A percentile compares a stretch with the other conserved stretches of the same genome.
These are phyloP conservation scores for Gorsachius magnificus DNA, from an alignment of 2,797 vertebrate genomes.

Conservation along the genomic window DNA sequence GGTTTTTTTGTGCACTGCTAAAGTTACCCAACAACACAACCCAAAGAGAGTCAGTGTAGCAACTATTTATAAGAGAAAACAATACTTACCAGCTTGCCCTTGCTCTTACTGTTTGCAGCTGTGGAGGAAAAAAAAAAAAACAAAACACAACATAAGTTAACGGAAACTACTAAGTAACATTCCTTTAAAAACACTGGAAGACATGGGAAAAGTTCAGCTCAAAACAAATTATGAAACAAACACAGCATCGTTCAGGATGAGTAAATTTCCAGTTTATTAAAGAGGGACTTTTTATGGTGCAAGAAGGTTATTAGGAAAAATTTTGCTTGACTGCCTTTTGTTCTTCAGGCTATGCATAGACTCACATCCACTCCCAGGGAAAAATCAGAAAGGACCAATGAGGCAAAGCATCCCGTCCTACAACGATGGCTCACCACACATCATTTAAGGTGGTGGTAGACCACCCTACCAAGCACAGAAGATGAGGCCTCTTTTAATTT, in stretches of 20 bases:
- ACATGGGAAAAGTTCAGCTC: neutral
- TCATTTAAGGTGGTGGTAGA: neutral
- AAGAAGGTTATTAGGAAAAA: neutral
- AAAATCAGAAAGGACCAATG: accelerated
- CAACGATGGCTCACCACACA: neutral
- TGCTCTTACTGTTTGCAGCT: neutral
- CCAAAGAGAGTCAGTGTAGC: neutral
- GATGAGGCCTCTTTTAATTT: neutral
- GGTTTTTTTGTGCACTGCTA: neutral
- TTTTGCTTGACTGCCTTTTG: neutral
- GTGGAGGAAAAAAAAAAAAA: neutral
- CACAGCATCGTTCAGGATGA: neutral
- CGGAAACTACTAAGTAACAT: neutral
- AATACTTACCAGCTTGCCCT: neutral
- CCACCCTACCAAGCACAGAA: neutral
- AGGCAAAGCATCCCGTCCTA: neutral
- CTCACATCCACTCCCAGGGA: neutral
- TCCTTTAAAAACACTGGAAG: neutral
- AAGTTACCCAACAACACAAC: neutral
- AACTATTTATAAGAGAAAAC: neutral
- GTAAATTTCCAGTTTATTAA: neutral
- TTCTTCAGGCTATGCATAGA: neutral
- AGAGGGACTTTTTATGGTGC: neutral
- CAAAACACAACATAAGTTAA: neutral
- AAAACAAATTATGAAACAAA: neutral